Evolutionary conservation across 2,797 vertebrate species (phyloP).

Genomic region (Sarcophilus harrisii): DNA sequence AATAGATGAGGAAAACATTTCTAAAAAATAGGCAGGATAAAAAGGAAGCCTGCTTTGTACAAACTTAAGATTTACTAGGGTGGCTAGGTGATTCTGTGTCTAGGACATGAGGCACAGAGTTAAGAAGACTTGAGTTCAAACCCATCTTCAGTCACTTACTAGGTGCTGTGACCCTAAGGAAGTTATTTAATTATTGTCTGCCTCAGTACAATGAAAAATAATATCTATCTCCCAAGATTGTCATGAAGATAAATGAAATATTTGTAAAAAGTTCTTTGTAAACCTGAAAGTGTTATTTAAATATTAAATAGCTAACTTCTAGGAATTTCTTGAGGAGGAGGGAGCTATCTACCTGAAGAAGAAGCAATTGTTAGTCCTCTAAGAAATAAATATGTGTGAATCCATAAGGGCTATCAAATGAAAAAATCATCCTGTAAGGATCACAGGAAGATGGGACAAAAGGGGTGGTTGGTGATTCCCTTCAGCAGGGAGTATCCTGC

Average conservation of each 20-base stretch:
- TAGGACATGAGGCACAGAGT: neutral
- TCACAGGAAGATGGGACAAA: neutral
- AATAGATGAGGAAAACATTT: neutral
- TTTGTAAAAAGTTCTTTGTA: neutral
- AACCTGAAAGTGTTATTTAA: neutral
- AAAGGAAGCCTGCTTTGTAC: neutral
- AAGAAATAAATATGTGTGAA: neutral
- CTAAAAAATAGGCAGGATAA: neutral
- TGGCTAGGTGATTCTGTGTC: neutral
- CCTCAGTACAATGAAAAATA: neutral
- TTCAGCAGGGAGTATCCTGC: neutral
- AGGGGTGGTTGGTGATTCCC: neutral
- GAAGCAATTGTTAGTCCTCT: neutral
- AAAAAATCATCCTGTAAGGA: neutral
- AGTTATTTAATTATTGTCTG: neutral
- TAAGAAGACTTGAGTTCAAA: neutral
- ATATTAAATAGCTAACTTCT: neutral
- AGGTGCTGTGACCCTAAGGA: neutral
- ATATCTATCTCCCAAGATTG: neutral
- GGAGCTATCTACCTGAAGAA: neutral
- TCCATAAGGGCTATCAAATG: neutral
- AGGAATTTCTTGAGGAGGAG: neutral
- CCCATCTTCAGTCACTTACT: neutral
- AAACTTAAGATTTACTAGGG: neutral
- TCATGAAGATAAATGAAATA: neutral